Evolutionary conservation across 2,888 invertebrate species (phyloP), one percentile per base, ranked within the genome.

Genomic region (Entomobrya proxima): DNA sequence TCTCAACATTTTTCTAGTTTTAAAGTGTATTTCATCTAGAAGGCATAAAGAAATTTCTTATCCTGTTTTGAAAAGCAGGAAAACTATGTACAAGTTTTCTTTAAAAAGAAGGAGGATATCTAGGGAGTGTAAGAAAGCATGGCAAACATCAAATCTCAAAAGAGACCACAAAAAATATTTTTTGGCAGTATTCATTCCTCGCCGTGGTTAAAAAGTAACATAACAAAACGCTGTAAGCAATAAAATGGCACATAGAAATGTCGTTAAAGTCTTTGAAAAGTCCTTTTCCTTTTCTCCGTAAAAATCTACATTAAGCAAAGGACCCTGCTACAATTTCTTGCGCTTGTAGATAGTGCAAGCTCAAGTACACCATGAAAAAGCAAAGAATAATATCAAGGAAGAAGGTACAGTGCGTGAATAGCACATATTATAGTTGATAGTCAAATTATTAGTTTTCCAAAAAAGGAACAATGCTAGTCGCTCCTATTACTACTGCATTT

Each of bases 201-300:
- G 13, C 15, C 27, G 58, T 55, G 55, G 76, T 76, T 55, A 76
- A 76, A 76, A 15, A 52, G 40, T 27, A 72, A 44, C 40, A 81
- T 55, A 52, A 75, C 52, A 81, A 78, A 81, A 81, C 81, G 81
- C 72, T 58, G 72, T 52, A 58, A 81, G 81, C 74, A 81, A 81
- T 81, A 81, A 81, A 81, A 81, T 81, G 72, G 81, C 81, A 81
- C 81, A 81, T 81, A 74, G 81, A 81, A 74, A 55, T 74, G 81
- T 81, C 81, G 81, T 81, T 81, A 81, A 69, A 81, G 74, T 74
- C 44, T 74, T 58, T 81, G 74, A 81, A 81, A 81, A 30, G 27
- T 21, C 58, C 35, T 74, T 44, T 52, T 30, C 44, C 72, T 72
- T 72, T 81, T 74, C 81, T 44, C 74, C 72, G 72, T 81, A 81